Evolutionary conservation across 2,113 vertebrate species (phyloP).

Genomic region (Ictalurus furcatus): DNA sequence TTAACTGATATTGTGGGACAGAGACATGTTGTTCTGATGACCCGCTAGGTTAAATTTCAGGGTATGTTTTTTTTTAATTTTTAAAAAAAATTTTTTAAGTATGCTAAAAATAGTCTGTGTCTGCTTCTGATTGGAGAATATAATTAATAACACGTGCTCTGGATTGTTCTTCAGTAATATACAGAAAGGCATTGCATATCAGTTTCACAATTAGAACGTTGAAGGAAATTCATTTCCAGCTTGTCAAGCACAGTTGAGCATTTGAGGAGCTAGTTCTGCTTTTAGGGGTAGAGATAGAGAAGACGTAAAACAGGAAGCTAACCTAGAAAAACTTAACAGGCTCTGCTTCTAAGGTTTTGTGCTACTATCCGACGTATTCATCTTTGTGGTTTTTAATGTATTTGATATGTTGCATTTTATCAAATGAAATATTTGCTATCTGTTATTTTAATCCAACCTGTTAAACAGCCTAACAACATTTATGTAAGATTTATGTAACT

Average conservation of each 20-base stretch:
- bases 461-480: neutral
- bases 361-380: neutral
- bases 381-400: neutral
- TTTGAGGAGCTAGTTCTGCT: conserved; percentile 59
- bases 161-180: conserved; percentile 49
- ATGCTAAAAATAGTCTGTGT: neutral
- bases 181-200: conserved; percentile 41
- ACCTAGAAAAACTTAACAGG: conserved; percentile 35
- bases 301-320: conserved; percentile 56
- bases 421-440: neutral
- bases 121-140: conserved; percentile 42
- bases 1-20: neutral
- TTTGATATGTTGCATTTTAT: neutral
- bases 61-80: neutral
- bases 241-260: conserved; percentile 53
- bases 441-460: neutral
- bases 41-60: neutral
- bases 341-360: conserved; percentile 14
- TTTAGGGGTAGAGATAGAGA: conserved; percentile 56
- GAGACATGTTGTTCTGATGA: neutral
- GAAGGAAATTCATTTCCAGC: conserved; percentile 61
- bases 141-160: conserved; percentile 60
- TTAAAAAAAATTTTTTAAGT: neutral
- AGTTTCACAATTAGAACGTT: conserved; percentile 62
- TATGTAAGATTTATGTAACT: neutral